phyloP scores from a whole-genome alignment of 1,140 invertebrate genomes.

The Ericerus pela region DNA sequence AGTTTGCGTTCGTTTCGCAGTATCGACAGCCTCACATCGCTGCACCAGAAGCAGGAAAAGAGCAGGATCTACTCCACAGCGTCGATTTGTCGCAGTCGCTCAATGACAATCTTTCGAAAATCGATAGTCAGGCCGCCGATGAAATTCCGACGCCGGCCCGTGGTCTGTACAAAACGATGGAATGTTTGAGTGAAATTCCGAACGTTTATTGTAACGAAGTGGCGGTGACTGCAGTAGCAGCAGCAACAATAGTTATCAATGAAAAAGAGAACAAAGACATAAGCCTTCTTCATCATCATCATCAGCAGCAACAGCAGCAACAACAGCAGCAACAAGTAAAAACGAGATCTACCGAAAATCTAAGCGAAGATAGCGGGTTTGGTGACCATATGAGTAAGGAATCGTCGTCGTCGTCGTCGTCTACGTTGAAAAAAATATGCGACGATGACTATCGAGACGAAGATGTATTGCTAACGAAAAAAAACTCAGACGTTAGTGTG shows the following conservation, averaged over 20 bases:
- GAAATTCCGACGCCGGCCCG: slow-evolving; percentile 12
- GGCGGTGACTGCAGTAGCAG: slow-evolving; percentile 17
- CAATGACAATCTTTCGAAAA: slow-evolving; percentile 18
- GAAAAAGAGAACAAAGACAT: no score
- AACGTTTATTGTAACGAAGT: slow-evolving; percentile 23
- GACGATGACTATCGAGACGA: no score
- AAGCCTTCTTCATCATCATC: no score
- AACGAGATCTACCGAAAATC: slow-evolving; percentile 43
- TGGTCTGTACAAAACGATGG: slow-evolving; percentile 25
- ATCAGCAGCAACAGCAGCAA: slow-evolving; percentile 13
- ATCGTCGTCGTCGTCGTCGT: slow-evolving; percentile 12
- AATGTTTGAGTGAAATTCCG: slow-evolving; percentile 21
- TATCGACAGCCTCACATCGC: slow-evolving; percentile 33
- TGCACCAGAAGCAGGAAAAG: slow-evolving; percentile 15
- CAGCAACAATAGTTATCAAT: no score
- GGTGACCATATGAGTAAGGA: slow-evolving; percentile 36
- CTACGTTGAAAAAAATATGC: slow-evolving; percentile 13
- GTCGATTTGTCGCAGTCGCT: slow-evolving; percentile 24
- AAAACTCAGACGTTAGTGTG: no score
- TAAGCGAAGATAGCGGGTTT: slow-evolving; percentile 59
- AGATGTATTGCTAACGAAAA: no score
- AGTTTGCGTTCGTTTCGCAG: slow-evolving; percentile 27
- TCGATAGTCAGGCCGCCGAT: slow-evolving; percentile 13
- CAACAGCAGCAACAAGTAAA: slow-evolving; percentile 1
- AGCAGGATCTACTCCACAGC: slow-evolving; percentile 17